Conservation (phyloP, 2,888 invertebrate genomes). For the Pilophorus perplexus region DNA sequence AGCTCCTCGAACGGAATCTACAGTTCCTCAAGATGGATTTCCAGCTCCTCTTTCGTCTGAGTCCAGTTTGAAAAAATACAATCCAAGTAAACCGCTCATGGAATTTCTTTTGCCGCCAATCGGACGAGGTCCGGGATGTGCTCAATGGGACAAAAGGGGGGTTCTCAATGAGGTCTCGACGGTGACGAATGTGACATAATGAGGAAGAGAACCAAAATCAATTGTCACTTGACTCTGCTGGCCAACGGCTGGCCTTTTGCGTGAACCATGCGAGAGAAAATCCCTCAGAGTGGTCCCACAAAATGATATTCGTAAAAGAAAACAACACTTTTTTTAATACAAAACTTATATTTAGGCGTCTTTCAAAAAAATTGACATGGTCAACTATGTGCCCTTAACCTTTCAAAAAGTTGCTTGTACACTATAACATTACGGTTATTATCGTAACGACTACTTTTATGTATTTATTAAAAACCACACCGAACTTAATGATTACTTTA, state of each 20-base stretch:
- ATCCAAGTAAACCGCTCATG: too few relatives aligned
- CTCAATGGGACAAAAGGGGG: too few relatives aligned
- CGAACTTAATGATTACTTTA: neutral
- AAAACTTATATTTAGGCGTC: slow-evolving; percentile 31
- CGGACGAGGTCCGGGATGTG: too few relatives aligned
- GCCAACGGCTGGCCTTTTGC: neutral
- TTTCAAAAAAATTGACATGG: slow-evolving; percentile 43
- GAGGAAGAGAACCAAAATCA: slow-evolving; percentile 11
- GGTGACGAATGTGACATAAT: slow-evolving; percentile 17
- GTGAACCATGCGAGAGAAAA: too few relatives aligned
- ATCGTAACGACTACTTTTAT: neutral
- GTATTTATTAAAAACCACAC: slow-evolving; percentile 10
- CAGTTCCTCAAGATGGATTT: too few relatives aligned
- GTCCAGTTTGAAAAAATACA: too few relatives aligned
- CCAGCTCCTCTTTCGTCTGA: too few relatives aligned
- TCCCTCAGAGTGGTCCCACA: too few relatives aligned
- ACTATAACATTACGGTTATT: slow-evolving; percentile 15
- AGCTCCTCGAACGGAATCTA: too few relatives aligned
- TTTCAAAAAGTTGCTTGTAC: slow-evolving; percentile 25
- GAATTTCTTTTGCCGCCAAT: too few relatives aligned
- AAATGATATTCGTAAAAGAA: too few relatives aligned
- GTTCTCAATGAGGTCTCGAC: neutral
- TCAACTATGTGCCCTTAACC: slow-evolving; percentile 46
- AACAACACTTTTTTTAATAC: neutral
- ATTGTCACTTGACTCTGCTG: slow-evolving; percentile 14